phyloP scores from a whole-genome alignment of 1,140 invertebrate genomes.

The Pseudoatta argentina region DNA sequence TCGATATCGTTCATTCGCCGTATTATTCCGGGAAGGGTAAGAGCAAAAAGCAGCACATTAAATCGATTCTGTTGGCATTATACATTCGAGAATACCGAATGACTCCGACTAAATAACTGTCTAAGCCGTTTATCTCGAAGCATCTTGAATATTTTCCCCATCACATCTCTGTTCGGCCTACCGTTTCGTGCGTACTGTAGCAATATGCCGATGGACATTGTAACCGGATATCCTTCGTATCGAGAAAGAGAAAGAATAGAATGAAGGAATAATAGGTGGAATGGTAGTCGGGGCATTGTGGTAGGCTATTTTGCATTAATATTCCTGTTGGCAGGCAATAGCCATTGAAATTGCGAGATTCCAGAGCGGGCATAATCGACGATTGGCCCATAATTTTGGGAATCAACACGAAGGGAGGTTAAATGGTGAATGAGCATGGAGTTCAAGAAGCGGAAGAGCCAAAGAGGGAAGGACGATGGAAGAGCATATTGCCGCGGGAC shows the following conservation, averaged over 20 bases:
- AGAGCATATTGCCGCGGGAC: neutral
- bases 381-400: constrained; percentile 73
- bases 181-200: constrained; percentile 50
- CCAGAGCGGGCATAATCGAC: constrained; percentile 72
- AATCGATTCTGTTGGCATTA: constrained; percentile 40
- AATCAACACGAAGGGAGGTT: constrained; percentile 40
- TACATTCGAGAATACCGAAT: constrained; percentile 49
- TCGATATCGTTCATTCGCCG: neutral
- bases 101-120: constrained; percentile 18
- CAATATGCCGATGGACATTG: constrained; percentile 66
- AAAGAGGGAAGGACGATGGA: neutral
- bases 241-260: constrained; percentile 45
- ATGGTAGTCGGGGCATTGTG: constrained; percentile 63
- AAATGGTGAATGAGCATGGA: constrained; percentile 22
- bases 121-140: constrained; percentile 53
- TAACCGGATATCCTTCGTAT: constrained; percentile 81
- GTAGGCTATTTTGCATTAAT: constrained; percentile 82
- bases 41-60: constrained; percentile 35
- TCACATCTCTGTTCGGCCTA: constrained; percentile 62
- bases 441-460: constrained; percentile 31
- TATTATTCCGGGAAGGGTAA: neutral
- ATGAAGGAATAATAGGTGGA: constrained; percentile 46
- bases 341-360: constrained; percentile 76
- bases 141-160: constrained; percentile 66
- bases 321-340: constrained; percentile 80